phyloP scores from a whole-genome alignment of 2,888 invertebrate genomes.

The Agrotis clavis region DNA sequence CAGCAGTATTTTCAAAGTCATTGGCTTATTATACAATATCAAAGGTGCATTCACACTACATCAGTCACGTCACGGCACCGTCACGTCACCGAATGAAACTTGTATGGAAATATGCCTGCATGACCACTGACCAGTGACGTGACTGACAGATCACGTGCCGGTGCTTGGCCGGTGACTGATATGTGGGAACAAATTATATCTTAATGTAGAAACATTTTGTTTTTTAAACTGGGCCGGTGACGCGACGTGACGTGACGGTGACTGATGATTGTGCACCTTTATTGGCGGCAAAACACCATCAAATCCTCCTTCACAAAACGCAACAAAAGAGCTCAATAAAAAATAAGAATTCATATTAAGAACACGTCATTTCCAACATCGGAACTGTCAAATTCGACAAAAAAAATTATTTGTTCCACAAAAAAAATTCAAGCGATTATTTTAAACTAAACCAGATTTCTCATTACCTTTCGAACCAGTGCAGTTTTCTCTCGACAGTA shows the following conservation, averaged over 20 bases:
- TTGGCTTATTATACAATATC: neutral
- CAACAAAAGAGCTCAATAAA: conserved; percentile 21
- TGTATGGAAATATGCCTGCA: no score
- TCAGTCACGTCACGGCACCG: no score
- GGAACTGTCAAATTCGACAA: conserved; percentile 46
- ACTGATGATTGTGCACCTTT: neutral
- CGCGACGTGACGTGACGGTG: no score
- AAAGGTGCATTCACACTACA: no score
- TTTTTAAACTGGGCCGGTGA: no score
- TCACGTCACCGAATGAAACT: no score
- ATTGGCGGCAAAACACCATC: conserved; percentile 23
- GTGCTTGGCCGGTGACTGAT: no score
- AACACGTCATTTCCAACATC: conserved; percentile 52
- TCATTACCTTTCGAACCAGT: conserved; percentile 84
- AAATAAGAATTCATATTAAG: conserved; percentile 61
- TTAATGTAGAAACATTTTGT: no score
- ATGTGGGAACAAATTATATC: no score
- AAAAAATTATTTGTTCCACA: conserved; percentile 49
- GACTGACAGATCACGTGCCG: no score
- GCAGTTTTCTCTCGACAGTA: conserved; percentile 83
- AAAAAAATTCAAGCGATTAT: conserved; percentile 38
- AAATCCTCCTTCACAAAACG: conserved; percentile 16
- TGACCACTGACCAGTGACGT: no score
- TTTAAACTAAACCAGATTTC: conserved; percentile 25
- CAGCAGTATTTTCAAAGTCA: neutral